Evolutionary conservation across 2,113 vertebrate genomes (phyloP).

Genomic region (Anoura caudifer): DNA sequence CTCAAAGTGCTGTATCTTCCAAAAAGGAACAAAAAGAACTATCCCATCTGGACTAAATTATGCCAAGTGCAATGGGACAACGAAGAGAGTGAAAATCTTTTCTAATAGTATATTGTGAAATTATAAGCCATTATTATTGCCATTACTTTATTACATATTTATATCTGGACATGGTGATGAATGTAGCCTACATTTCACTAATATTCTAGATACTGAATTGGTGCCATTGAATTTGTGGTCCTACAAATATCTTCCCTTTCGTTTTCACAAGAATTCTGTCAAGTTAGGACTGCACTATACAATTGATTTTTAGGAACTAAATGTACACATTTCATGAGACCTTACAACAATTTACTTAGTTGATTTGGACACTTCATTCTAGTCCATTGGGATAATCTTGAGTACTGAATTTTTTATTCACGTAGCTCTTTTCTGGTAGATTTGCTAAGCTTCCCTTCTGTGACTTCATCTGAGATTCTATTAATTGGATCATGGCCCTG

Average conservation of each 20-base stretch:
- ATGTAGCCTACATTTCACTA: not conserved
- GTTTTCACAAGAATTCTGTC: not conserved
- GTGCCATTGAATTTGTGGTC: too few species aligned
- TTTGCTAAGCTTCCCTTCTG: not conserved
- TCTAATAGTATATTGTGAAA: not conserved
- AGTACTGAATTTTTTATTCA: not conserved
- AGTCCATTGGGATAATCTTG: not conserved
- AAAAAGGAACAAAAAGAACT: not conserved
- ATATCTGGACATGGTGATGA: not conserved
- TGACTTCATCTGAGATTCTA: not conserved
- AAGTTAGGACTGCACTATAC: not conserved
- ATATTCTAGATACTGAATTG: not conserved
- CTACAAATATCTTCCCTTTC: not conserved
- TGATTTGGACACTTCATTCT: not conserved
- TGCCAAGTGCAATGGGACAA: not conserved
- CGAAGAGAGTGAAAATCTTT: not conserved
- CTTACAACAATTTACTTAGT: not conserved
- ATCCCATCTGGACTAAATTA: not conserved
- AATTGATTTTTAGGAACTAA: not conserved
- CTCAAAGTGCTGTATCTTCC: not conserved
- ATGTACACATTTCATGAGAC: not conserved
- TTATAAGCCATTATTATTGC: not conserved
- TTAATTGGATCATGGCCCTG: not conserved
- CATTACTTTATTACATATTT: not conserved
- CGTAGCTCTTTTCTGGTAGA: not conserved